These are phyloP conservation scores for Rachycentron canadum DNA, from an alignment of 2,797 vertebrate species.

Conservation along the genomic window DNA sequence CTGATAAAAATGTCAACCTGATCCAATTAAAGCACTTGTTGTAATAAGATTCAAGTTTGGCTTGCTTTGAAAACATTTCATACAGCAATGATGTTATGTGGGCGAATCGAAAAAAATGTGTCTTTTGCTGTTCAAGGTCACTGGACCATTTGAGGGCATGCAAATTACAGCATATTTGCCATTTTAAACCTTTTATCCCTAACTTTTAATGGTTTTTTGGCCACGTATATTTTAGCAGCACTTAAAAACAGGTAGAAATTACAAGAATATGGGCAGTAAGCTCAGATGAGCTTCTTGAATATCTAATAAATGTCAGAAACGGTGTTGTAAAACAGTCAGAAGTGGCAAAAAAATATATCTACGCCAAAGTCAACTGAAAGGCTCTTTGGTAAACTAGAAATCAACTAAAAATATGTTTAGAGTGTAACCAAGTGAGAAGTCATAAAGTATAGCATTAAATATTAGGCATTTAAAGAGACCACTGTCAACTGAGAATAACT, in stretches of 20 bases:
- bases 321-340: conserved; percentile 3
- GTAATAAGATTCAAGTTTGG: conserved; percentile 80
- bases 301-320: conserved; percentile 10
- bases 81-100: conserved; percentile 65
- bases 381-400: conserved; percentile 9
- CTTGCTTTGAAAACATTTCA: conserved; percentile 71
- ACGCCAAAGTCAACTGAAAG: conserved; percentile 18
- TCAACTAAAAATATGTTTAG: conserved; percentile 16
- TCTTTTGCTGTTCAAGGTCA: conserved; percentile 63
- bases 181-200: conserved; percentile 39
- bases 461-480: neutral
- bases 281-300: neutral
- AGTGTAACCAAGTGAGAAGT: neutral
- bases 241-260: conserved; percentile 13
- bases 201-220: conserved; percentile 35
- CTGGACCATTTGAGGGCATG: conserved; percentile 45
- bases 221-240: conserved; percentile 1
- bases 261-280: conserved; percentile 15
- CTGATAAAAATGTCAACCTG: conserved; percentile 85
- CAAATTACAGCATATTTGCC: conserved; percentile 36
- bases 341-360: neutral
- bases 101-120: conserved; percentile 17
- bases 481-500: neutral
- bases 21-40: conserved; percentile 84
- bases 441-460: neutral